Conservation (phyloP, 2,113 vertebrate species). For the Sceloporus undulatus region DNA sequence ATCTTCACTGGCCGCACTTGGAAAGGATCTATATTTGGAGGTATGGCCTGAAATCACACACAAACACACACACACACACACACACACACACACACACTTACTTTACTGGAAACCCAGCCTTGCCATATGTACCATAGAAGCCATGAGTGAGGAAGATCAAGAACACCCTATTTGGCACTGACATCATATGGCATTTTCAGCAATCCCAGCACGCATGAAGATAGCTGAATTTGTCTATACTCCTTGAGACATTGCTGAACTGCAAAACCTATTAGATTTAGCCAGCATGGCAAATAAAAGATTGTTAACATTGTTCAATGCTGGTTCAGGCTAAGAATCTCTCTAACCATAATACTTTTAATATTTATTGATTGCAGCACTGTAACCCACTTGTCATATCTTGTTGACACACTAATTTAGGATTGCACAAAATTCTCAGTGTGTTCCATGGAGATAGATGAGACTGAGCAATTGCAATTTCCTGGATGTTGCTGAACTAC, state of each 20-base stretch:
- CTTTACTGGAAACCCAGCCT: neutral
- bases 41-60: conserved; percentile 66
- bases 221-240: neutral
- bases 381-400: conserved; percentile 76
- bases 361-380: neutral
- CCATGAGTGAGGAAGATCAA: neutral
- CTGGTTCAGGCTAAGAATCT: neutral
- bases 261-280: too few species aligned
- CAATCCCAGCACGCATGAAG: neutral
- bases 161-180: neutral
- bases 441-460: too few species aligned
- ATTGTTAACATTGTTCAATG: neutral
- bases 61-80: too few species aligned
- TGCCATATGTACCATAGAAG: neutral
- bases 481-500: too few species aligned
- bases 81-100: neutral
- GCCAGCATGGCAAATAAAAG: neutral
- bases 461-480: too few species aligned
- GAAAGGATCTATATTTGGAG: conserved; percentile 86
- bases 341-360: neutral
- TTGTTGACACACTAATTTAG: conserved; percentile 10
- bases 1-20: conserved; percentile 82
- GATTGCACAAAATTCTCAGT: too few species aligned
- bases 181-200: too few species aligned
- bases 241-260: neutral